These are phyloP conservation scores for Dendropsophus ebraccatus DNA, from an alignment of 2,113 vertebrate genomes.

Conservation along the genomic window DNA sequence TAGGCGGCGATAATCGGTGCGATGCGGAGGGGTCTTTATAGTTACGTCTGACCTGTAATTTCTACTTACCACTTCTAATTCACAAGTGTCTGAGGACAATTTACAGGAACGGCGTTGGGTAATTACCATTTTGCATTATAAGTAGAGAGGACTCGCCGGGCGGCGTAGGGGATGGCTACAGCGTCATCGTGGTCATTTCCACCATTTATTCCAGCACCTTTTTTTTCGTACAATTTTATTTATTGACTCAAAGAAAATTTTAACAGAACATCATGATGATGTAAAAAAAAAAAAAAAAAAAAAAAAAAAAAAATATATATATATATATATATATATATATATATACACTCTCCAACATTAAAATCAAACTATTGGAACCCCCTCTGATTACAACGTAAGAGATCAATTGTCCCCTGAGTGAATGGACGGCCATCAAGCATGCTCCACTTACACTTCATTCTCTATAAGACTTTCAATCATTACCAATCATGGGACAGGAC, in stretches of 20 bases:
- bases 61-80: neutral
- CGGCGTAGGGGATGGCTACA: neutral
- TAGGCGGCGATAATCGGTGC: neutral
- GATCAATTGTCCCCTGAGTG: no score
- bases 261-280: neutral
- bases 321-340: neutral
- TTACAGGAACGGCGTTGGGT: neutral
- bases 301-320: neutral
- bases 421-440: no score
- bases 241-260: neutral
- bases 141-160: neutral
- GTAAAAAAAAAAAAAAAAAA: neutral
- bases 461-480: no score
- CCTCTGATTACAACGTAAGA: no score
- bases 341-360: no score
- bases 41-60: slow-evolving; percentile 28
- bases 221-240: neutral
- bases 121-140: slow-evolving; percentile 20
- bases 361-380: no score
- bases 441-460: no score
- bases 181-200: neutral
- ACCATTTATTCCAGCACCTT: neutral
- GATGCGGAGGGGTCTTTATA: neutral
- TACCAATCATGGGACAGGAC: no score
- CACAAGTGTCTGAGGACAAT: slow-evolving; percentile 30